Percentiles rank a stretch among this genome's conserved stretches.
These are phyloP conservation scores for Apoda limacodes DNA, from an alignment of 2,888 invertebrate species.

Conservation along the genomic window DNA sequence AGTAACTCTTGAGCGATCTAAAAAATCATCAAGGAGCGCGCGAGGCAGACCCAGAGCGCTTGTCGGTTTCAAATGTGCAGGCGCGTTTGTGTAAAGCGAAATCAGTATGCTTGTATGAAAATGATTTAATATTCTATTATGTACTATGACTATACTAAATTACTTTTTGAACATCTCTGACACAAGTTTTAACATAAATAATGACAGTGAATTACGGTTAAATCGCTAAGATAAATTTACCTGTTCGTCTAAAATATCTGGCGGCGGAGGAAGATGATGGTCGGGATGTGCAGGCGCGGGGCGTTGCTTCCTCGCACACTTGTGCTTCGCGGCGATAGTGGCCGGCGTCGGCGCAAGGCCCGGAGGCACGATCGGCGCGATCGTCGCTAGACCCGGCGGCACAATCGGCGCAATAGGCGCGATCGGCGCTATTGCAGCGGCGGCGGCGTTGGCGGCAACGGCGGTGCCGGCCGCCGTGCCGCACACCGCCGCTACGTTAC, in stretches of 20 bases:
- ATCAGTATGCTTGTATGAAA: too few species aligned
- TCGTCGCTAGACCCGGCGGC: slow-evolving; percentile 11
- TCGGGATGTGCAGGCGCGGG: slow-evolving; percentile 49
- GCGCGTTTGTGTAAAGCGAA: too few species aligned
- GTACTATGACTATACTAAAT: too few species aligned
- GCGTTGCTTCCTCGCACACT: slow-evolving; percentile 60
- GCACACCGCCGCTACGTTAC: neutral
- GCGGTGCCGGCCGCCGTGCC: slow-evolving; percentile 29
- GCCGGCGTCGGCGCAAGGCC: slow-evolving; percentile 23
- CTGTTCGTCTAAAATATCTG: slow-evolving; percentile 52
- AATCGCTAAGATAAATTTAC: too few species aligned
- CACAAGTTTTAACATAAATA: too few species aligned
- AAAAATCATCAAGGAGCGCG: too few species aligned
- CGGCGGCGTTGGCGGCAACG: slow-evolving; percentile 15
- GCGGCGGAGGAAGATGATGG: slow-evolving; percentile 64
- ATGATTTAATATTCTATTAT: too few species aligned
- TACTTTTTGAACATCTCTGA: too few species aligned
- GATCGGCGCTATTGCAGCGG: slow-evolving; percentile 26
- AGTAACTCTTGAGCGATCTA: too few species aligned
- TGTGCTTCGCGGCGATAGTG: slow-evolving; percentile 24
- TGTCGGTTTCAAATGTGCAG: too few species aligned
- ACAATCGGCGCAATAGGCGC: slow-evolving; percentile 18
- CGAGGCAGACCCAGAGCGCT: too few species aligned
- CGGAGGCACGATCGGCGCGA: slow-evolving; percentile 16
- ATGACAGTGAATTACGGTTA: too few species aligned